Base-by-base conservation (phyloP, 2,888 invertebrate species). In the Drosophila vallismaia region DNA sequence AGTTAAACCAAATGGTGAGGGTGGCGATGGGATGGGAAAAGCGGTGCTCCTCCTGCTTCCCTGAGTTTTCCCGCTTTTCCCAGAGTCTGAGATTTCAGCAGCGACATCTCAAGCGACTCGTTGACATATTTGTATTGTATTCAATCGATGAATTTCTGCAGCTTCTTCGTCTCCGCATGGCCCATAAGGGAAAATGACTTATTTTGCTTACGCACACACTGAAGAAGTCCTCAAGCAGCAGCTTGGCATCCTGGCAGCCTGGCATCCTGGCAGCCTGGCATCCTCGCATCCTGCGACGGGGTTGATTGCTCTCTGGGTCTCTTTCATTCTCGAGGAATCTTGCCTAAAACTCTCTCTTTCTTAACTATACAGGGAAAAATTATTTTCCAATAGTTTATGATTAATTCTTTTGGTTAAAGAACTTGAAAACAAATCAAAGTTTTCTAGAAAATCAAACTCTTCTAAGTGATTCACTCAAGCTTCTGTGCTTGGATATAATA, bases 41-140 rank as follows among this genome's bases (percentile, higher is more conserved):
- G 5, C 19, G 19, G 28, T 6, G 28, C 28, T 28, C 40, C 29
- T 28, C 26, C 19, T 12, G 31, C n/a, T 10, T 2, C 4, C 9
- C n/a, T 12, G 36, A 52, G 52, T 59, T 53, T 44, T 63, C 52
- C 36, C 54, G 44, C 46, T 70, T 40, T 42, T 70, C 44, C 53
- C 36, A 52, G 63, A 51, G 80, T 73, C 79, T 62, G 80, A 86
- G 79, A 80, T 80, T 80, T 84, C 68, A 64, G 64, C 75, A 53
- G 75, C 77, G 79, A 85, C 86, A 86, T 84, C 86, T 85, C 86
- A 85, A 85, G 85, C 84, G 88, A 79, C 85, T 85, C 85, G 86
- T 88, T 85, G 85, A 85, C 85, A 85, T 88, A 84, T 84, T 84
- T 88, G 86, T 86, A 88, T 88, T 85, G 85, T 85, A 87, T 85